These are phyloP conservation scores for Forpus xanthops DNA, from an alignment of 2,797 vertebrate genomes.

Conservation along the genomic window DNA sequence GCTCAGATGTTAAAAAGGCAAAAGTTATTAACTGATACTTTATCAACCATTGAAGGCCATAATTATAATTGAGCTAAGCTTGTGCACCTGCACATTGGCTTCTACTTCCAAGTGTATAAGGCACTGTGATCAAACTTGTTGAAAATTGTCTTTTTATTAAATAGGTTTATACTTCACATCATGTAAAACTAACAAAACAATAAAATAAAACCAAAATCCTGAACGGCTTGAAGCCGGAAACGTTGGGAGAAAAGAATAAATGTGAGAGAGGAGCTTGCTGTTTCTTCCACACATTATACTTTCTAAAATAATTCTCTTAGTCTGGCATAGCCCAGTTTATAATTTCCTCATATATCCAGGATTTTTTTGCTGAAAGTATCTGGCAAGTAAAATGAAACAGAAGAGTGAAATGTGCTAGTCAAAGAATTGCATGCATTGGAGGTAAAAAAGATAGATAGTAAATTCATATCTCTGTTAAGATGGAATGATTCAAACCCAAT, in stretches of 20 bases:
- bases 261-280: background rate
- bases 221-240: background rate
- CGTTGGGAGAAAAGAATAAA: background rate
- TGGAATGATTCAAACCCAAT: background rate
- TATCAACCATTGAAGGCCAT: background rate
- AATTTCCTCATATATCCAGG: background rate
- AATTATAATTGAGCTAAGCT: background rate
- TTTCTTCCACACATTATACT: background rate
- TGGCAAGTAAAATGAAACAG: background rate
- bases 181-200: background rate
- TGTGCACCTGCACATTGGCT: background rate
- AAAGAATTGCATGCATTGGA: background rate
- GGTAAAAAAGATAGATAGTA: background rate
- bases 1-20: background rate
- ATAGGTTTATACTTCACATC: background rate
- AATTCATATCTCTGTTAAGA: background rate
- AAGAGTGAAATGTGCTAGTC: background rate
- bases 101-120: background rate
- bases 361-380: background rate
- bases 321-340: background rate
- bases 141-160: background rate
- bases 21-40: constrained; percentile 1
- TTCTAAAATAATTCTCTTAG: background rate
- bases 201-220: background rate
- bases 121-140: background rate